Base-by-base conservation (phyloP, 2,888 invertebrate genomes). In the Euphydryas editha region DNA sequence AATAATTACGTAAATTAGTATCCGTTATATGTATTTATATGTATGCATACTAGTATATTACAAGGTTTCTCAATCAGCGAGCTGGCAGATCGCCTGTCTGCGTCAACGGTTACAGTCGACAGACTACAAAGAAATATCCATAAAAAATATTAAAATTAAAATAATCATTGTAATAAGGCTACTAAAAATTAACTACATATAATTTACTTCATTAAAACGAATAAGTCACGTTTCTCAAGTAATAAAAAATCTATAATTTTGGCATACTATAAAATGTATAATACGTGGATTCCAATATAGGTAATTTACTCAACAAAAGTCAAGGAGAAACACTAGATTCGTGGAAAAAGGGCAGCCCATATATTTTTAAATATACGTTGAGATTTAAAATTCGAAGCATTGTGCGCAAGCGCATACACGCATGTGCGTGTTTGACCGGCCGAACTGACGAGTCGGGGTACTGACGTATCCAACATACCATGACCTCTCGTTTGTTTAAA, bases 321-420 rank as follows among this genome's bases (percentile, higher is more conserved):
- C 69, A 60, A 69, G 69, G 62, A 62, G 59, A 60, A 17, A 51
- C 46, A 24, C 21, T 60, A 1, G 49, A 17, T 57, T 61, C 56
- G 63, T 63, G 57, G 36, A 55, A 66, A 63, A 63, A 60, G 55
- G 65, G 59, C 62, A 65, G 57, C 62, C 65, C 59, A 66, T 65
- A 59, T 49, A 21, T 37, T 60, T 65, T 66, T 36, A 42, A 67
- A 67, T 55, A 61, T 47, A 67, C 58, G 59, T 65, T 59, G 59
- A 63, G 55, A 67, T 68, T 70, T 64, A 59, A 68, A 68, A 72
- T 67, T 69, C 62, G 62, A 59, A 37, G 54, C 69, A 47, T 47
- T 61, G 17, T 59, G 68, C 68, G 46, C 62, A 47, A 56, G 59
- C 57, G 44, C 62, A 56, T 60, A 65, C 68, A 69, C 70, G 72